A percentile compares a stretch with the other conserved stretches of the same genome.
phyloP scores from a whole-genome alignment of 2,113 vertebrate species.

The Pteruthius melanotis region DNA sequence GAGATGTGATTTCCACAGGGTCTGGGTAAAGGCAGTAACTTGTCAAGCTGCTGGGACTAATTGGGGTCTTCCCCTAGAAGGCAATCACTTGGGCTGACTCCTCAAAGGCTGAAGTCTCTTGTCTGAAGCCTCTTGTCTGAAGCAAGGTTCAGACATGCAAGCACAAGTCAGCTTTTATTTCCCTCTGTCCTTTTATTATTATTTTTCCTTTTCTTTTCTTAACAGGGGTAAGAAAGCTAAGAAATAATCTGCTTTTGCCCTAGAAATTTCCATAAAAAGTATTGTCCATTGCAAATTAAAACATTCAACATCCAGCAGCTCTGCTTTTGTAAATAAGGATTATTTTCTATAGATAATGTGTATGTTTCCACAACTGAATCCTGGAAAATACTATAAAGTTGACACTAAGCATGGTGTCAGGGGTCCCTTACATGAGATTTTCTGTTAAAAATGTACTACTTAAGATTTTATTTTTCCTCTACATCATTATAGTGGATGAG shows the following conservation, averaged over 20 bases:
- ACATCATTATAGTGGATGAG: background rate
- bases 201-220: background rate
- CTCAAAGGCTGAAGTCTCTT: background rate
- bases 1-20: background rate
- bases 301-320: background rate
- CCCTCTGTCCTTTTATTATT: rapidly evolving
- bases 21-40: background rate
- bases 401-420: background rate
- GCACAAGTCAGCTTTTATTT: background rate
- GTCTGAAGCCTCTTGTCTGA: background rate
- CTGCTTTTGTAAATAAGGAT: background rate
- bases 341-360: background rate
- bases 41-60: background rate
- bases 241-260: background rate
- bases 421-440: background rate
- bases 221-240: background rate
- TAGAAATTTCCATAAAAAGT: background rate
- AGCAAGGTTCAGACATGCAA: background rate
- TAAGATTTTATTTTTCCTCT: background rate
- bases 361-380: background rate
- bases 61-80: background rate
- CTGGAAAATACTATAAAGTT: background rate
- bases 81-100: background rate
- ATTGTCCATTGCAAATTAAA: background rate
- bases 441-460: background rate